Evolutionary conservation across 2,797 vertebrate species (phyloP).

Genomic region (Macropodus opercularis): DNA sequence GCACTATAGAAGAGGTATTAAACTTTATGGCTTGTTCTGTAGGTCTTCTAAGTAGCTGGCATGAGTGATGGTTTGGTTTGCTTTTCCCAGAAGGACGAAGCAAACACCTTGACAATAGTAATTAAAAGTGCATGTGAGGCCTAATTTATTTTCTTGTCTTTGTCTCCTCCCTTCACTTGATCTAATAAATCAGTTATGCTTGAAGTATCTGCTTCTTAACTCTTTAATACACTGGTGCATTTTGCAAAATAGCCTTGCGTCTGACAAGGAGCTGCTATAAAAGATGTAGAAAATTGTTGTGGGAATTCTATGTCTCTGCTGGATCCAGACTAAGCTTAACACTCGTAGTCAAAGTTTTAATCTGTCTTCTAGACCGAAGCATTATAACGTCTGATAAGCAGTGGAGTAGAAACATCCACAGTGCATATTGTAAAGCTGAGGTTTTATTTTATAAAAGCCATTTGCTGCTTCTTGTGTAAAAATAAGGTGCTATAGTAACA

Average conservation of each 20-base stretch:
- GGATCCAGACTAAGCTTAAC: slow-evolving; percentile 53
- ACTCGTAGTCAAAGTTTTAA: slow-evolving; percentile 56
- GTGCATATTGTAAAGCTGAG: neutral
- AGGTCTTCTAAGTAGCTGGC: slow-evolving; percentile 44
- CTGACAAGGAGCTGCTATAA: slow-evolving; percentile 63
- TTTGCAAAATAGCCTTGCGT: slow-evolving; percentile 59
- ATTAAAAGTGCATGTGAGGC: slow-evolving; percentile 73
- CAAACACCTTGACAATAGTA: slow-evolving; percentile 78
- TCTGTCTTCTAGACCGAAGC: slow-evolving; percentile 36
- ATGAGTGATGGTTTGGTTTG: slow-evolving; percentile 63
- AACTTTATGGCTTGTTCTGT: slow-evolving; percentile 55
- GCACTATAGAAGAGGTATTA: slow-evolving; percentile 43
- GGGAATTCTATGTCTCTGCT: slow-evolving; percentile 69
- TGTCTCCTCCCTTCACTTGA: slow-evolving; percentile 64
- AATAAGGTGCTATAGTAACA: neutral
- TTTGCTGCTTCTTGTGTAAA: slow-evolving; percentile 5
- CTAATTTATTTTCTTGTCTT: slow-evolving; percentile 69
- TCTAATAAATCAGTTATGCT: slow-evolving; percentile 78
- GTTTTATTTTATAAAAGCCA: slow-evolving; percentile 8
- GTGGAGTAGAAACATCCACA: slow-evolving; percentile 13
- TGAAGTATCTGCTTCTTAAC: slow-evolving; percentile 65
- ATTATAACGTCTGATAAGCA: slow-evolving; percentile 45
- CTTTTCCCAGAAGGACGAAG: slow-evolving; percentile 68
- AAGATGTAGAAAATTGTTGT: slow-evolving; percentile 71
- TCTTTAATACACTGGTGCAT: slow-evolving; percentile 61